Evolutionary conservation across 2,113 vertebrate species (phyloP).

Genomic region (Nothoprocta perdicaria): DNA sequence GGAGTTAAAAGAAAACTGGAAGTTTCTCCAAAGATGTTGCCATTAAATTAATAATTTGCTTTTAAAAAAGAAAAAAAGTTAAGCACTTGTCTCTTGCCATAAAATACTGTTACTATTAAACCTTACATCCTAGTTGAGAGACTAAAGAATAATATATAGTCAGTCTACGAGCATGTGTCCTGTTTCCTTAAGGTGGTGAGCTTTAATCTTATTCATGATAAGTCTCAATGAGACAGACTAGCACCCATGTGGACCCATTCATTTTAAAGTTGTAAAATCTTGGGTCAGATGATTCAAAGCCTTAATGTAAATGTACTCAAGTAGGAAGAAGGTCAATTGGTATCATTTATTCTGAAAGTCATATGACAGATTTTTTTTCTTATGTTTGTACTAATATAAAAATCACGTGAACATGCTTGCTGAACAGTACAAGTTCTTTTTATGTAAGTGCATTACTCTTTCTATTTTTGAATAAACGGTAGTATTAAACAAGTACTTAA

Average conservation of each 20-base stretch:
- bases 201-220: slow-evolving; percentile 70
- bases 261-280: slow-evolving; percentile 67
- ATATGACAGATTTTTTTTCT: background rate
- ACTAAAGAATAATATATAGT: slow-evolving; percentile 9
- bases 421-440: slow-evolving; percentile 69
- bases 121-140: slow-evolving; percentile 59
- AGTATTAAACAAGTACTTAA: slow-evolving; percentile 47
- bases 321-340: slow-evolving; percentile 63
- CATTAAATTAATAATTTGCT: slow-evolving; percentile 45
- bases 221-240: slow-evolving; percentile 64
- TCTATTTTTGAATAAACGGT: slow-evolving; percentile 56
- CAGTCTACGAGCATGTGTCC: slow-evolving; percentile 69
- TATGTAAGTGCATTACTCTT: slow-evolving; percentile 75
- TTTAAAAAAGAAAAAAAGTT: slow-evolving; percentile 69
- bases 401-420: slow-evolving; percentile 74
- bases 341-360: slow-evolving; percentile 58
- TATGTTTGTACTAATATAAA: slow-evolving; percentile 67
- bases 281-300: slow-evolving; percentile 81
- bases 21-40: slow-evolving; percentile 81
- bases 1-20: slow-evolving; percentile 61
- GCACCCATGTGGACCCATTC: slow-evolving; percentile 46
- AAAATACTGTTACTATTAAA: slow-evolving; percentile 71
- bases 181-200: slow-evolving; percentile 78
- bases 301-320: slow-evolving; percentile 81
- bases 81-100: slow-evolving; percentile 75